These are phyloP conservation scores for Lycocorax pyrrhopterus DNA, from an alignment of 2,113 vertebrate species.

Conservation along the genomic window DNA sequence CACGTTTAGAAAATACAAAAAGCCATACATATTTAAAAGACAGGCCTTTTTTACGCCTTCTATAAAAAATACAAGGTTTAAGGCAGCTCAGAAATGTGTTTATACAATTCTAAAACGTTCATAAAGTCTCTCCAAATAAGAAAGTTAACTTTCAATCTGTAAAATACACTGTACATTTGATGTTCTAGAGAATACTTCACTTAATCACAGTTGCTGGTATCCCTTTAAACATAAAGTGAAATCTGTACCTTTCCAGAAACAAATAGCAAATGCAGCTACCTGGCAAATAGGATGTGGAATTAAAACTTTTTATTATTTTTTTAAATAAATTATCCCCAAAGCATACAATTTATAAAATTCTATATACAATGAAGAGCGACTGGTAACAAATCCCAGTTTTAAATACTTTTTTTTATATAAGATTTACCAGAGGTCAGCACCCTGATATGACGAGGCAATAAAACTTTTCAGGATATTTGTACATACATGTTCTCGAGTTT, in stretches of 20 bases:
- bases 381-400: slow-evolving; percentile 88
- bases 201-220: slow-evolving; percentile 62
- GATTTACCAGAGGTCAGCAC: slow-evolving; percentile 77
- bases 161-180: slow-evolving; percentile 89
- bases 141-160: slow-evolving; percentile 87
- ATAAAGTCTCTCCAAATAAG: slow-evolving; percentile 89
- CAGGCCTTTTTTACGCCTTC: slow-evolving; percentile 83
- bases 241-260: slow-evolving; percentile 69
- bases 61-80: slow-evolving; percentile 92
- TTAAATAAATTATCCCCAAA: slow-evolving; percentile 93
- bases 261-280: slow-evolving; percentile 45
- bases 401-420: slow-evolving; percentile 83
- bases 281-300: slow-evolving; percentile 45
- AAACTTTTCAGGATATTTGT: slow-evolving; percentile 67
- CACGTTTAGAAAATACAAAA: slow-evolving; percentile 78
- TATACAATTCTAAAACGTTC: slow-evolving; percentile 88
- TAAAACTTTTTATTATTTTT: slow-evolving; percentile 70
- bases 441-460: slow-evolving; percentile 77
- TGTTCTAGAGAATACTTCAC: slow-evolving; percentile 68
- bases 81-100: slow-evolving; percentile 89
- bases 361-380: slow-evolving; percentile 84
- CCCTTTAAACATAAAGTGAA: slow-evolving; percentile 79
- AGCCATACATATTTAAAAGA: slow-evolving; percentile 78
- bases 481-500: slow-evolving; percentile 69
- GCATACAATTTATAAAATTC: slow-evolving; percentile 84